A percentile compares a stretch with the other conserved stretches of the same genome.
phyloP scores from a whole-genome alignment of 2,797 vertebrate species.

The Molossus alvarezi region DNA sequence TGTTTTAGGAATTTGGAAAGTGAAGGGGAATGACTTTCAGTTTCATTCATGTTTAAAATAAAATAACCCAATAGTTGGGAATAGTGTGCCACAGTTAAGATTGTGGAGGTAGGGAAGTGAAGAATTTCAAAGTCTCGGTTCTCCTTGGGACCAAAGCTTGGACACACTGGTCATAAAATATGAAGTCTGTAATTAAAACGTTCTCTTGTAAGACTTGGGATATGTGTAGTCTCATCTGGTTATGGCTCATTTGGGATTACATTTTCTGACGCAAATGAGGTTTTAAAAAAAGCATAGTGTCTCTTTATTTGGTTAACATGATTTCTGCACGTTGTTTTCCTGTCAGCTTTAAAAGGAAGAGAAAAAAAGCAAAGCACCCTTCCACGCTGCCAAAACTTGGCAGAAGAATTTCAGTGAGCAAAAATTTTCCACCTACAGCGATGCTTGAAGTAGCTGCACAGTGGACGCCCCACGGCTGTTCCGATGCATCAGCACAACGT shows the following conservation, averaged over 20 bases:
- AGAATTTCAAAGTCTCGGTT: slow-evolving; percentile 2
- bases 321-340: slow-evolving; percentile 69
- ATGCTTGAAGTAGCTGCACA: slow-evolving; percentile 9
- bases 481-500: neutral
- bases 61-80: neutral
- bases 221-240: slow-evolving; percentile 16
- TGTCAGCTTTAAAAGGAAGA: slow-evolving; percentile 76
- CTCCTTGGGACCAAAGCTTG: neutral
- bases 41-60: slow-evolving; percentile 70
- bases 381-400: slow-evolving; percentile 39
- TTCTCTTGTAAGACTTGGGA: slow-evolving; percentile 5
- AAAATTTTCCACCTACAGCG: slow-evolving; percentile 1
- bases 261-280: slow-evolving; percentile 73
- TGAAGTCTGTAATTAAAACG: slow-evolving; percentile 41
- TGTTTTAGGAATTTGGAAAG: slow-evolving; percentile 60
- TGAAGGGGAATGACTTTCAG: slow-evolving; percentile 10
- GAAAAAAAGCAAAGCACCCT: neutral
- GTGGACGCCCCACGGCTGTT: neutral
- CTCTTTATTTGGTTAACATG: slow-evolving; percentile 71
- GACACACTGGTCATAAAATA: neutral
- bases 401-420: slow-evolving; percentile 54
- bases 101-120: neutral
- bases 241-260: slow-evolving; percentile 57
- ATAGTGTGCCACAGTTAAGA: neutral
- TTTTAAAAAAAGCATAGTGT: slow-evolving; percentile 9